Evolutionary conservation across 92 coral and sea anemone species (phyloP), one percentile per base, ranked within the genome.

Genomic region (Palythoa grandis): DNA sequence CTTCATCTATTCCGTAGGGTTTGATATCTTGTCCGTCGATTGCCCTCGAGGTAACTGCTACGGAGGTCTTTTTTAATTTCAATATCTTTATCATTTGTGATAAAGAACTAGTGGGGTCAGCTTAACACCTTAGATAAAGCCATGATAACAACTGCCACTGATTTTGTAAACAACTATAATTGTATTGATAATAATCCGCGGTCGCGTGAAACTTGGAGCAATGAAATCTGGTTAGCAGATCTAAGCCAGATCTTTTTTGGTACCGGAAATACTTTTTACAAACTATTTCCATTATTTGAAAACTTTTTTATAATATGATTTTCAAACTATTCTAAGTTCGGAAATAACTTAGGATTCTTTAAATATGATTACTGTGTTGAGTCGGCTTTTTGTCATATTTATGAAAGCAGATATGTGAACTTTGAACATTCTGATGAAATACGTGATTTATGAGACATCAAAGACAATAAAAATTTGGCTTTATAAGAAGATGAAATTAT

Each of bases 181-280:
- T 80, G 35, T 29, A 24, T 66, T 17, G 61, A 17, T 23, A 15
- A 20, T 13, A 24, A 12, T 50, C 47, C 7, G 43, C 19, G 50
- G 37, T 80, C 43, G 40, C 58, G 23, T 61, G 83, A 61, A 17
- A 57, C 16, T 37, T 19, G 35, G 52, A 57, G 54, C 69, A 77
- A 7, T 25, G 20, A 47, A 35, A 22, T 70, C 53, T 47, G 61
- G 29, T 13, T 65, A 48, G 60, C 61, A 65, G 43, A 54, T 76
- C 47, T 13, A 52, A 65, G 20, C 58, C 60, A 65, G 43, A 20
- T 79, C 58, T 65, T 66, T 29, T 17, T 17, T 65, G 61, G 60
- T 65, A 66, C 72, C 85, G 85, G 85, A 80, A 80, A 80, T 24
- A 65, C 53, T 66, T 65, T 43, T 43, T 43, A 4, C 40, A 43